A percentile compares a stretch with the other conserved stretches of the same genome.
Evolutionary conservation across 2,797 vertebrate species (phyloP).

Genomic region (Sebastolobus alascanus): DNA sequence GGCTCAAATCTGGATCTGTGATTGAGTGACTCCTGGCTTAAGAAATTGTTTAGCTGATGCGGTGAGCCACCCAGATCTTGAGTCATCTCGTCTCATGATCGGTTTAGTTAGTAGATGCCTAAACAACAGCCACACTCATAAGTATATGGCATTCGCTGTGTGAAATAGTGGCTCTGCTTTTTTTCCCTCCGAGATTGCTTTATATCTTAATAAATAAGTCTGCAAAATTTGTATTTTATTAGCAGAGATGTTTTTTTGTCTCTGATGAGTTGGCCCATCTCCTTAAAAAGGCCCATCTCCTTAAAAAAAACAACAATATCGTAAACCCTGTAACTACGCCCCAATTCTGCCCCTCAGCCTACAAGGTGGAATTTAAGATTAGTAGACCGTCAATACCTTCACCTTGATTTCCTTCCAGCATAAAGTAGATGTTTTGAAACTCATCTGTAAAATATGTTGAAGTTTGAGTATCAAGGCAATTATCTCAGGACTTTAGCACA

Average conservation of each 20-base stretch:
- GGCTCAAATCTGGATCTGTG: neutral
- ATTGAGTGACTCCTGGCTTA: neutral
- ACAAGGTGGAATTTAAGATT: neutral
- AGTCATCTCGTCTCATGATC: neutral
- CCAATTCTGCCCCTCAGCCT: neutral
- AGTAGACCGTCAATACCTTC: too few relatives aligned
- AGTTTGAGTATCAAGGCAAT: too few relatives aligned
- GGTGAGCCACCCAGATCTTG: neutral
- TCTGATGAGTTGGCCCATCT: neutral
- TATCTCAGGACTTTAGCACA: too few relatives aligned
- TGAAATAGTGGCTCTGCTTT: neutral
- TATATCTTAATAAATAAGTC: neutral
- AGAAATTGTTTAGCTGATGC: neutral
- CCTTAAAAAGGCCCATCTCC: neutral
- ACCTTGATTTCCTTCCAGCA: too few relatives aligned
- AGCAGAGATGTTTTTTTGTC: neutral
- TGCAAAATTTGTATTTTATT: neutral
- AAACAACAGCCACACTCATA: neutral
- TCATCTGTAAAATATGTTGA: too few relatives aligned
- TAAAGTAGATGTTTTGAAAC: too few relatives aligned
- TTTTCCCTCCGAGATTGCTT: neutral
- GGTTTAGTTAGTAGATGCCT: neutral
- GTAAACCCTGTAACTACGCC: neutral
- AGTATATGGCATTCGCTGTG: neutral
- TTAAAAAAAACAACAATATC: neutral